Percentiles rank a stretch among this genome's conserved stretches.
Evolutionary conservation across 2,113 vertebrate genomes (phyloP).

Genomic region (Corvus moneduloides): DNA sequence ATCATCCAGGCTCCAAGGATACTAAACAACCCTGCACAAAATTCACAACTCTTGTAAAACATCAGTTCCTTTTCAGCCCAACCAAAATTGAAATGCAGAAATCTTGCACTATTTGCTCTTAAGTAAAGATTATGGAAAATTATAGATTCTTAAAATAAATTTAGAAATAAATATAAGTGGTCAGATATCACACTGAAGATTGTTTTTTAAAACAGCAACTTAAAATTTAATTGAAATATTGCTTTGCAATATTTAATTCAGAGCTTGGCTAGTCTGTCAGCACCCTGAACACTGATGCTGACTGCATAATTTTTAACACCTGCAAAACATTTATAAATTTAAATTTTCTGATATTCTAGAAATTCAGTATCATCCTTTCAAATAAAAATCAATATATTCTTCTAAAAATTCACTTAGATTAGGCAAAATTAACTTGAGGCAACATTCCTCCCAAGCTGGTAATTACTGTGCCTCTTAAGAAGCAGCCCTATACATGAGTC

Average conservation of each 20-base stretch:
- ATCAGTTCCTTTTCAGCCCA: background rate
- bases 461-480: background rate
- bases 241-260: slow-evolving; percentile 26
- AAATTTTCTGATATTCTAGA: background rate
- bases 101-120: background rate
- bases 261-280: background rate
- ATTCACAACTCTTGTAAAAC: background rate
- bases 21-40: slow-evolving; percentile 5
- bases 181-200: background rate
- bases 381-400: background rate
- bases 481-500: background rate
- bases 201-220: background rate
- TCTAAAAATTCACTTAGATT: background rate
- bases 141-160: background rate
- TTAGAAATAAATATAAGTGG: background rate
- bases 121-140: background rate
- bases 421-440: slow-evolving; percentile 16
- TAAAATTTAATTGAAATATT: background rate
- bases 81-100: background rate
- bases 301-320: background rate
- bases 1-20: background rate
- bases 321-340: background rate
- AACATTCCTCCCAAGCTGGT: background rate
- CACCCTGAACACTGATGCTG: background rate
- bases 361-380: background rate